These are phyloP conservation scores for Elephantulus edwardii DNA, from an alignment of 2,113 vertebrate species.

Conservation along the genomic window DNA sequence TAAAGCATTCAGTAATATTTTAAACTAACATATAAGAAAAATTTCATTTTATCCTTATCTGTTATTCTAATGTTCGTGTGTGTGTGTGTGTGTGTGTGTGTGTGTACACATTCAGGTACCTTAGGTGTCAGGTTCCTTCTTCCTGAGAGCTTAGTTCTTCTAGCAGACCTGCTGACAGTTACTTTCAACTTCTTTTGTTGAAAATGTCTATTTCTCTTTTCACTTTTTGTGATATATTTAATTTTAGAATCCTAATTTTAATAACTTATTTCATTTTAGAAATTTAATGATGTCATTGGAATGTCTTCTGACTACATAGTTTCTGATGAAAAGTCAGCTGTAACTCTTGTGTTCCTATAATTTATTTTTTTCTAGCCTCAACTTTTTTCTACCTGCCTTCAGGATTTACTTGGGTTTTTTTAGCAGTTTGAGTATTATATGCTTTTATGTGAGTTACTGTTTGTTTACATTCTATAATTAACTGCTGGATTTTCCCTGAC, in stretches of 20 bases:
- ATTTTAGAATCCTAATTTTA: too few species aligned
- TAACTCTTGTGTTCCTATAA: too few species aligned
- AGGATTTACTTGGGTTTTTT: neutral
- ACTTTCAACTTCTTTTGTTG: neutral
- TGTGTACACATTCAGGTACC: neutral
- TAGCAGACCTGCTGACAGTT: neutral
- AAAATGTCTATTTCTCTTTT: neutral
- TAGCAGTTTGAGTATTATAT: neutral
- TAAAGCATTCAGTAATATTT: neutral
- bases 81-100: too few species aligned
- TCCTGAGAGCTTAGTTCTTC: neutral
- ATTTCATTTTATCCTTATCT: neutral
- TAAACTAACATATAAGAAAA: conserved; percentile 15
- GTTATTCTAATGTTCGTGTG: neutral
- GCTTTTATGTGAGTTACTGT: too few species aligned
- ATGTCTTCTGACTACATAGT: too few species aligned
- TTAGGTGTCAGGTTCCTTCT: neutral
- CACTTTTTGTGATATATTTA: too few species aligned
- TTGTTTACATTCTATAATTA: conserved; percentile 23
- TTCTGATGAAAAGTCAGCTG: too few species aligned
- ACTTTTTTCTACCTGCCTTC: neutral
- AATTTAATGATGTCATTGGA: too few species aligned
- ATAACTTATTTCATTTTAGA: too few species aligned
- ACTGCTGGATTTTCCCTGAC: too few species aligned
- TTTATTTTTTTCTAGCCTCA: neutral